A percentile compares a stretch with the other conserved stretches of the same genome.
Conservation (phyloP, 2,888 invertebrate genomes). For the Orthonychiurus folsomi region DNA sequence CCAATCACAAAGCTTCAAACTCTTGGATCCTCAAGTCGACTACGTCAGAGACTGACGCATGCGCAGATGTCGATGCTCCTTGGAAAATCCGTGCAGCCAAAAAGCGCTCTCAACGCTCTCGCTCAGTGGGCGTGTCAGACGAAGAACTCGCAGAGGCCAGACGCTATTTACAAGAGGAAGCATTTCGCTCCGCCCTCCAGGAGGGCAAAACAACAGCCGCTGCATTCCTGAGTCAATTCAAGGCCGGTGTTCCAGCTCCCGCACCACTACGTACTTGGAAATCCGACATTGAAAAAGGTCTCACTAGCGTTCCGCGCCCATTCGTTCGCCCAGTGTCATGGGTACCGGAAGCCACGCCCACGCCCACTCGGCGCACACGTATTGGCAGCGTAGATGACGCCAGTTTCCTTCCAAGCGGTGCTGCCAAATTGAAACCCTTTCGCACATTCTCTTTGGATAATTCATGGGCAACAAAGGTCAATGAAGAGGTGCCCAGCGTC, state of each 20-base stretch:
- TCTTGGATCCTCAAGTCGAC: background rate
- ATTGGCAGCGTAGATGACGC: constrained; percentile 12
- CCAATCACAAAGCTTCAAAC: constrained; percentile 3
- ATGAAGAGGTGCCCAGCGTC: background rate
- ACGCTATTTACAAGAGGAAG: constrained; percentile 59
- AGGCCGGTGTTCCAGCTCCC: background rate
- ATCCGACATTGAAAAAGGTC: constrained; percentile 29
- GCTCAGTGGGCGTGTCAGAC: constrained; percentile 73
- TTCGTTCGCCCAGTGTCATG: constrained; percentile 21
- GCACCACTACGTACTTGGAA: constrained; percentile 22
- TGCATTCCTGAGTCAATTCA: background rate
- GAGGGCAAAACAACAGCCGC: background rate
- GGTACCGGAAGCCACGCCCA: constrained; percentile 11
- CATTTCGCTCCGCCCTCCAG: constrained; percentile 24
- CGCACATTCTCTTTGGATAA: constrained; percentile 39
- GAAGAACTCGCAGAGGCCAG: constrained; percentile 73
- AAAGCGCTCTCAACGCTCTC: constrained; percentile 52
- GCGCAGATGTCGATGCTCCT: no score
- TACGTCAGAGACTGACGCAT: constrained; percentile 13
- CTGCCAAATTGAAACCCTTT: constrained; percentile 35
- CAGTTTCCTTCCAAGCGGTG: constrained; percentile 20
- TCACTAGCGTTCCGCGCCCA: constrained; percentile 29
- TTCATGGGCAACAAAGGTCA: background rate
- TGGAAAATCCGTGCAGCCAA: constrained; percentile 42
- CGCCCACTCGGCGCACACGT: background rate